phyloP scores from a whole-genome alignment of 2,797 vertebrate species.

The Eulemur coronatus region DNA sequence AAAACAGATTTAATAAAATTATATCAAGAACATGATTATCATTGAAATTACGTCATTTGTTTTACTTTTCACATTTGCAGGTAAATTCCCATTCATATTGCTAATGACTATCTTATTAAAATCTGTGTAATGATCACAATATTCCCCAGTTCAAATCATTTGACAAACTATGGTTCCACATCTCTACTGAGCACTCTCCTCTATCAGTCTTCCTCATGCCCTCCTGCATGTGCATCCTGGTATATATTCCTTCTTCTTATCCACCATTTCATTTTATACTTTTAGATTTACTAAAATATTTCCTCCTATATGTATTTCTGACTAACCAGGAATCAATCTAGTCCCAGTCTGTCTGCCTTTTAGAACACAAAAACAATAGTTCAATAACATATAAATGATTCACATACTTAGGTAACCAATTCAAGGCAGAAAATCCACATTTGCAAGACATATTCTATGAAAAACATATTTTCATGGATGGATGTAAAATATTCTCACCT shows the following conservation, averaged over 20 bases:
- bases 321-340: not conserved
- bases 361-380: not conserved
- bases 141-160: not conserved
- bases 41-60: not conserved
- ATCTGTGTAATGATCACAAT: not conserved
- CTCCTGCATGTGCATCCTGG: not conserved
- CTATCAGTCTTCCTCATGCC: not conserved
- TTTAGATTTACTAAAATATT: slow-evolving; percentile 2
- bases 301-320: not conserved
- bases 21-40: not conserved
- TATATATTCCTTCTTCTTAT: not conserved
- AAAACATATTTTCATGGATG: not conserved
- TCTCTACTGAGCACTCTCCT: not conserved
- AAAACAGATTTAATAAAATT: not conserved
- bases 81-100: not conserved
- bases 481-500: not conserved
- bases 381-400: not conserved
- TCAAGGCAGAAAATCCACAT: not conserved
- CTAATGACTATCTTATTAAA: not conserved
- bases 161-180: not conserved
- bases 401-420: slow-evolving; percentile 10
- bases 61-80: not conserved
- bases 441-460: not conserved
- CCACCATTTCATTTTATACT: not conserved
- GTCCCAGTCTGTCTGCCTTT: not conserved